Base-by-base conservation (phyloP, 2,113 vertebrate genomes). In the Colinus virginianus region DNA sequence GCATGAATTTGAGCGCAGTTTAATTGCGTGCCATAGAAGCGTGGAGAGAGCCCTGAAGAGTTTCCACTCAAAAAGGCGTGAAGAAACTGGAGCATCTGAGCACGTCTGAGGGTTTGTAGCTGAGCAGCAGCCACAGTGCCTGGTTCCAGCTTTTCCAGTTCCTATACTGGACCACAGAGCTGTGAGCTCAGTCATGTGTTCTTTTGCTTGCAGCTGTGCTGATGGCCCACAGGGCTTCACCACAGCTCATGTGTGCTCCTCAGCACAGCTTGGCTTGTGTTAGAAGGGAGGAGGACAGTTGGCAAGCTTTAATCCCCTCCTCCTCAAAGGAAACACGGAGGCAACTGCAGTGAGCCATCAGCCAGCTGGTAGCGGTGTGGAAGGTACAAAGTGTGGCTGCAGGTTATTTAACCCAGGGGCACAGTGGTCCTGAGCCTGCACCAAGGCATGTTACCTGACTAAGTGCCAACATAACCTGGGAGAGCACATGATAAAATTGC, bases 401-500 rank as follows among this genome's bases (percentile, higher is more conserved):
- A 74, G 59, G 88, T 63, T n/a, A 30, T 88, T 58, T 75, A 86
- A 40, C 34, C 12, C 51, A 63, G 55, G 42, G 87, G 68, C 93
- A 32, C 0, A 1, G 64, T 22, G 68, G 67, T 77, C 56, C 64
- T 21, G 42, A 85, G 90, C 82, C 55, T 38, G 70, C 0, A 8
- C 82, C 78, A 6, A 80, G 95, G 78, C 34, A 3, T 77, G 82
- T 86, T 86, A 85, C 23, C 46, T 4, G 0, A 67, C 61, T 68
- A 80, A 86, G 69, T 78, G 92, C 92, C 95, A 90, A 8, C 82
- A 87, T 74, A 87, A 76, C 84, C 82, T 72, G 46, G 48, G 68
- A 96, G 84, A 85, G 83, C 82, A 91, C 83, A 75, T 85, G 79
- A 56, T 71, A 61, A 64, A 56, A 68, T 85, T 93, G 87, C 78